Base-by-base conservation (phyloP, 2,797 vertebrate genomes). In the Decapterus maruadsi region DNA sequence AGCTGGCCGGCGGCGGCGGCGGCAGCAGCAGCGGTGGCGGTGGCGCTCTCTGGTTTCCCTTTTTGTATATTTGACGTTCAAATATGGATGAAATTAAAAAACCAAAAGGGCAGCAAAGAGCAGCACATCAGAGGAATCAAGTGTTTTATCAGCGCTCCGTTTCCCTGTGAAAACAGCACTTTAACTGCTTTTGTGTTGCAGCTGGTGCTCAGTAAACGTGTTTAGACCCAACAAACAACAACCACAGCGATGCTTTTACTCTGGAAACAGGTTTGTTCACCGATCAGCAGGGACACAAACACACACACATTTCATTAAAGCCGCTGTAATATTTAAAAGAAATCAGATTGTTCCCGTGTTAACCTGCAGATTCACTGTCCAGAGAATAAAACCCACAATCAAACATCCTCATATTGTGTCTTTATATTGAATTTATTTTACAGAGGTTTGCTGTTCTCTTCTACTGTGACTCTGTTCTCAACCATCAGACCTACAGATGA, bases 131-230 rank as follows among this genome's bases (percentile, higher is more conserved):
- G 38, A 78, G 29, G 55, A 79, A 83, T 70, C 63, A 34, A 26
- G 80, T 72, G 42, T 79, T 83, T 90, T 83, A 86, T 63, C 80
- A 66, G 71, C 57, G 53, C 71, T 83, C 63, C 11, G 16, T 74
- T 87, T 91, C 72, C 84, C 40, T 74, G 66, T 34, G 17, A 88
- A 71, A 40, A 72, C 31, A 72, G 26, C 79, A 69, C 36, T 77
- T 82, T 92, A 92, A 94, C 82, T 79, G 70, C 87, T 94, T 94
- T 91, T 61, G 68, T 50, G 42, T 67, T 75, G 82, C 75, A 88
- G 76, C 89, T 78, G 83, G 81, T 70, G 77, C 60, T 83, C 63
- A 62, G 83, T 82, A 93, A 94, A 93, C 84, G 48, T 72, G 64
- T 87, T 93, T 90, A 89, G 62, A 38, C 71, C n/a, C n/a, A n/a